A percentile compares a stretch with the other conserved stretches of the same genome.
Conservation (phyloP, 1,140 invertebrate genomes). For the Drosophila gunungcola region DNA sequence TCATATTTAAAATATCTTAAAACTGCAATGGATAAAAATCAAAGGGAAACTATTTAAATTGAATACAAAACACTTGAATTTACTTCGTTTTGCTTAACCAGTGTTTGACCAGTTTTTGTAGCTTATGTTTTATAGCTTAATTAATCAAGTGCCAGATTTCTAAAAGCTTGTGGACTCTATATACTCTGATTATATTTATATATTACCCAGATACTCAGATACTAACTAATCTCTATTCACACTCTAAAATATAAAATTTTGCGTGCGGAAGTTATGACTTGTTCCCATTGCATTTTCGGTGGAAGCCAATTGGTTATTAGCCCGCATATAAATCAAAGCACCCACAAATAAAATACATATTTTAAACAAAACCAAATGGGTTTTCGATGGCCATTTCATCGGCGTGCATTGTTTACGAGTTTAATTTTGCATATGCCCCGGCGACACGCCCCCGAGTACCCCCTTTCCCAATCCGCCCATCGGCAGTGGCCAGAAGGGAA, state of each 20-base stretch:
- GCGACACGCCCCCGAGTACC: neutral
- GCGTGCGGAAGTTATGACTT: neutral
- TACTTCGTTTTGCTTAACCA: no score
- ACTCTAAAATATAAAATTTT: neutral
- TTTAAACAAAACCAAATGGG: conserved; percentile 21
- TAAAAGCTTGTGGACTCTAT: no score
- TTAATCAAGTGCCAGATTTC: no score
- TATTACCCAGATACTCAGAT: no score
- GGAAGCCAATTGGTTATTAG: conserved; percentile 4
- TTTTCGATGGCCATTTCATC: neutral
- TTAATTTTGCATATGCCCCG: conserved; percentile 34
- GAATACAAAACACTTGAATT: no score
- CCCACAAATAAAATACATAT: conserved; percentile 26
- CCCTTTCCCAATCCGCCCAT: neutral
- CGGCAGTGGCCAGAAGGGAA: conserved; percentile 29
- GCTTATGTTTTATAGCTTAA: no score
- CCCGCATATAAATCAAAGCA: conserved; percentile 25
- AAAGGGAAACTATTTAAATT: no score
- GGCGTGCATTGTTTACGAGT: conserved; percentile 29
- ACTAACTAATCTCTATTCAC: neutral
- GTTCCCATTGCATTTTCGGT: conserved; percentile 1
- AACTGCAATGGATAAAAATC: no score
- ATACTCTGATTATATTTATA: no score
- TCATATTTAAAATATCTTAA: no score
- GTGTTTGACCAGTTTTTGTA: no score